These are phyloP conservation scores for Caenorhabditis sinica DNA, from an alignment of 2,888 invertebrate species.

Conservation along the genomic window DNA sequence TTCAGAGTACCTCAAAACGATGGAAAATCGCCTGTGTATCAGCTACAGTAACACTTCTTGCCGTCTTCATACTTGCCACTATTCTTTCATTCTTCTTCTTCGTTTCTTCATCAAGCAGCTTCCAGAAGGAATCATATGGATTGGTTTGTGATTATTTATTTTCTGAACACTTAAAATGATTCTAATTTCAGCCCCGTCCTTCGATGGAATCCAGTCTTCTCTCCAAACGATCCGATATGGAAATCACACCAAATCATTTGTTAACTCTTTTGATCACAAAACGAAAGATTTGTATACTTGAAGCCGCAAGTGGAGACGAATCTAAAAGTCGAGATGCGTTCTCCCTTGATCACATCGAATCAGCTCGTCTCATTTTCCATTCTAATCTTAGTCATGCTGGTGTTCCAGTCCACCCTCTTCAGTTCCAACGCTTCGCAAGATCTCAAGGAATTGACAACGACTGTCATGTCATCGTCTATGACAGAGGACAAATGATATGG, in stretches of 20 bases:
- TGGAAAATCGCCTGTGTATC: conserved; percentile 68
- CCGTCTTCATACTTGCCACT: conserved; percentile 60
- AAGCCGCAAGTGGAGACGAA: conserved; percentile 76
- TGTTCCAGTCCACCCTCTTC: conserved; percentile 82
- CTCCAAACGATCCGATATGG: conserved; percentile 64
- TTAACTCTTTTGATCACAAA: conserved; percentile 79
- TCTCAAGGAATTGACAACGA: conserved; percentile 81
- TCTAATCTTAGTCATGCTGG: conserved; percentile 80
- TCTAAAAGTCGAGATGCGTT: conserved; percentile 67
- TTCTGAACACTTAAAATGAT: neutral
- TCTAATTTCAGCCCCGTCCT: conserved; percentile 49
- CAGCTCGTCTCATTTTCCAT: conserved; percentile 79
- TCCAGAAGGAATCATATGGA: conserved; percentile 64
- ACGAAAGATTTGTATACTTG: conserved; percentile 79
- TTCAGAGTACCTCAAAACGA: conserved; percentile 61
- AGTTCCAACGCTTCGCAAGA: conserved; percentile 77
- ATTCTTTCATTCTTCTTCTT: conserved; percentile 61
- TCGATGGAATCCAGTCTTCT: conserved; percentile 42
- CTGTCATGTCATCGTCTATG: conserved; percentile 81
- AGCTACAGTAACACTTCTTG: conserved; percentile 59
- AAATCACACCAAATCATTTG: conserved; percentile 77
- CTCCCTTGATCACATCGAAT: conserved; percentile 78
- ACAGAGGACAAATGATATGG: conserved; percentile 80
- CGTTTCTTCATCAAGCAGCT: conserved; percentile 30
- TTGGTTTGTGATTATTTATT: conserved; percentile 35